These are phyloP conservation scores for Lasiurus borealis DNA, from an alignment of 2,113 vertebrate species.

Conservation along the genomic window DNA sequence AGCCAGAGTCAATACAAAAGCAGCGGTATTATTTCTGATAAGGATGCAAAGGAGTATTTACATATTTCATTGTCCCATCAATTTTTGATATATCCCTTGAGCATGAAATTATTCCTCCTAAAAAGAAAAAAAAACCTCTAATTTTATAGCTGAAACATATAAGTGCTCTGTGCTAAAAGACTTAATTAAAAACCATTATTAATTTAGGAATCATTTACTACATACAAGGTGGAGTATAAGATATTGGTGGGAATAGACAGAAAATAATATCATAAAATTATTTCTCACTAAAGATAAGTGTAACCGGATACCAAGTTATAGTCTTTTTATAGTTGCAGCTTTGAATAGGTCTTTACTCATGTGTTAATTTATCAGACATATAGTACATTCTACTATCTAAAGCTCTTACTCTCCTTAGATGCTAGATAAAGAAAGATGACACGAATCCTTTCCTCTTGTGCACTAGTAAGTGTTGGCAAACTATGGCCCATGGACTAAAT, in stretches of 20 bases:
- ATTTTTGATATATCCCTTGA: background rate
- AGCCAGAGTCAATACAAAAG: background rate
- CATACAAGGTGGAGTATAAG: background rate
- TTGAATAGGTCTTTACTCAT: background rate
- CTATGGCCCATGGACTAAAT: background rate
- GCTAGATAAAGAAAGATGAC: background rate
- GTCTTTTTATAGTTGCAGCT: background rate
- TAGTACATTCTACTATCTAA: background rate
- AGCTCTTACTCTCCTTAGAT: background rate
- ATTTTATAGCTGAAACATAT: conserved; percentile 31
- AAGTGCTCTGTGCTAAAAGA: background rate
- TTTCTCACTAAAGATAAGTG: background rate
- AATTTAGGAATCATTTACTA: background rate
- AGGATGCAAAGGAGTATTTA: background rate
- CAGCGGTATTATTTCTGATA: background rate
- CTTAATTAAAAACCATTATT: conserved; percentile 46
- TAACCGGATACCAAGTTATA: background rate
- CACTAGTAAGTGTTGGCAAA: background rate
- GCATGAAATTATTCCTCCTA: background rate
- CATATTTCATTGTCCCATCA: background rate
- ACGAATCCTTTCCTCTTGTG: background rate
- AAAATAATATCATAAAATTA: background rate
- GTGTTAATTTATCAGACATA: background rate
- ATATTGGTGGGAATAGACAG: background rate
- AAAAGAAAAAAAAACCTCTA: conserved; percentile 26